These are phyloP conservation scores for Hermaeophaga mercurialis DNA, from an alignment of 2,888 invertebrate genomes.

Conservation along the genomic window DNA sequence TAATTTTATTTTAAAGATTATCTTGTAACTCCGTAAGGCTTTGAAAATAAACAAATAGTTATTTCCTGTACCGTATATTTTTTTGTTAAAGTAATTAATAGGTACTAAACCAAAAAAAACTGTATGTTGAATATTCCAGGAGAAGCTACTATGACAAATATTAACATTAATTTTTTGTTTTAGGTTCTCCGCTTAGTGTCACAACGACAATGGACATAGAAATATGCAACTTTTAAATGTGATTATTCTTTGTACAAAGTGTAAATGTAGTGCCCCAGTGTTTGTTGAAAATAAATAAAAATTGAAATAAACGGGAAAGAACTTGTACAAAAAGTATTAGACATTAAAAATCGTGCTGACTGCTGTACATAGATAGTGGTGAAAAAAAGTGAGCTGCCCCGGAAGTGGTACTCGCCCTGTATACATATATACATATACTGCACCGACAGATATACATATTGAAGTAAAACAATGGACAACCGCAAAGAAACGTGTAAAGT, in stretches of 20 bases:
- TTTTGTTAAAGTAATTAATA: no score
- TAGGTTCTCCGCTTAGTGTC: constrained; percentile 54
- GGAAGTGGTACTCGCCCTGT: constrained; percentile 47
- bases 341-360: constrained; percentile 52
- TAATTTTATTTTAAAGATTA: no score
- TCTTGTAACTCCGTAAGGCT: no score
- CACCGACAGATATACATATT: constrained; percentile 35
- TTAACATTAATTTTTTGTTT: no score
- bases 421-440: constrained; percentile 39
- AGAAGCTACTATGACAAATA: no score
- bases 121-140: no score
- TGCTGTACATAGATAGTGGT: constrained; percentile 54
- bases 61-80: no score
- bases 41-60: no score
- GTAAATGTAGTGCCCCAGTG: constrained; percentile 61
- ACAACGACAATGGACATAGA: constrained; percentile 59
- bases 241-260: constrained; percentile 70
- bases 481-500: constrained; percentile 50
- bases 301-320: constrained; percentile 47
- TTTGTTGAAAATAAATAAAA: constrained; percentile 47
- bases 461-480: constrained; percentile 27
- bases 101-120: no score
- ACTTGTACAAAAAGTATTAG: constrained; percentile 57
- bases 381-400: constrained; percentile 48
- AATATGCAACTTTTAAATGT: constrained; percentile 63